phyloP scores from a whole-genome alignment of 2,797 vertebrate genomes.

The Acipenser transmontanus region DNA sequence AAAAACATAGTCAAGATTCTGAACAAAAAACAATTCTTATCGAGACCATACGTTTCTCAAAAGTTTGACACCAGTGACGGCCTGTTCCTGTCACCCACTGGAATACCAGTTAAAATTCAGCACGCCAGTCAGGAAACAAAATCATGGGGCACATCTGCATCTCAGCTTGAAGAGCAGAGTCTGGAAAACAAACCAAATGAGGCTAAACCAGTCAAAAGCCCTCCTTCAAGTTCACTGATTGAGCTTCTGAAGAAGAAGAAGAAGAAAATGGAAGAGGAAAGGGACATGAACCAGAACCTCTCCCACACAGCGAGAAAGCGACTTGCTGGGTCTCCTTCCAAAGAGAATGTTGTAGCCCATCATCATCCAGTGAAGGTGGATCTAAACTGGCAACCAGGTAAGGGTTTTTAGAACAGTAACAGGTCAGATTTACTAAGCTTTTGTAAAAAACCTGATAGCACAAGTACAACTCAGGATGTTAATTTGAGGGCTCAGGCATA shows the following conservation, averaged over 20 bases:
- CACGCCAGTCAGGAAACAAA: conserved; percentile 76
- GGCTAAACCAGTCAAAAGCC: conserved; percentile 68
- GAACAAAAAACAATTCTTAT: conserved; percentile 79
- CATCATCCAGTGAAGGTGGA: conserved; percentile 70
- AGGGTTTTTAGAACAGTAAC: conserved; percentile 29
- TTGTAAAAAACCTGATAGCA: too few relatives aligned
- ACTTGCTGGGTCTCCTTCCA: conserved; percentile 68
- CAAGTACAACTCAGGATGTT: too few relatives aligned
- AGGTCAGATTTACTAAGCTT: too few relatives aligned
- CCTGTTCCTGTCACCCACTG: conserved; percentile 65
- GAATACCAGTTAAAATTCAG: conserved; percentile 74
- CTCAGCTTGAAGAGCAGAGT: conserved; percentile 59
- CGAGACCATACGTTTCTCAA: conserved; percentile 68
- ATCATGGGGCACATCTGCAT: conserved; percentile 64
- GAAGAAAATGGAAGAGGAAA: conserved; percentile 88
- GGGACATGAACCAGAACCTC: conserved; percentile 65
- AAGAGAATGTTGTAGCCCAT: conserved; percentile 78
- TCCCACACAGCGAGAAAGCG: conserved; percentile 77
- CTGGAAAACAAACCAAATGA: conserved; percentile 73
- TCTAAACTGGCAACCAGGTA: conserved; percentile 81
- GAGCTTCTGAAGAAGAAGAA: conserved; percentile 95
- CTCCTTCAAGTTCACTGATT: conserved; percentile 84
- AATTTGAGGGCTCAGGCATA: too few relatives aligned
- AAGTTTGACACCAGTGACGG: conserved; percentile 68
- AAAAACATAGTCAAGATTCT: conserved; percentile 86